A percentile compares a stretch with the other conserved stretches of the same genome.
Evolutionary conservation across 2,797 vertebrate species (phyloP).

Genomic region (Melanogrammus aeglefinus): DNA sequence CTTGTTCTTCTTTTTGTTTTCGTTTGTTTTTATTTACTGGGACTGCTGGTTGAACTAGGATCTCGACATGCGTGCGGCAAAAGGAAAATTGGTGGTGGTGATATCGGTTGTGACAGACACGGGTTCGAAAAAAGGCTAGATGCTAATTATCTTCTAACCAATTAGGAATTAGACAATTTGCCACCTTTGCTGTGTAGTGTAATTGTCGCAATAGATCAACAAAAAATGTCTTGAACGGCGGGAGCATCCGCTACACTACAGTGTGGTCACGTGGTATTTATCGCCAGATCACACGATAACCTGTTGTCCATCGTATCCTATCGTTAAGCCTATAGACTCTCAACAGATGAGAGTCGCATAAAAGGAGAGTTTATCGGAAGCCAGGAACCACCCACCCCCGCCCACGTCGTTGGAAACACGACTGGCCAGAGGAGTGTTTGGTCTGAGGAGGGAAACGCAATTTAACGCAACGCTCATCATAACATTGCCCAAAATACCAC

Average conservation of each 20-base stretch:
- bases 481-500: background rate
- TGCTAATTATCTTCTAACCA: background rate
- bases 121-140: constrained; percentile 18
- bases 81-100: constrained; percentile 60
- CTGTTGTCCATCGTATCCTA: background rate
- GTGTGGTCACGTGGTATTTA: background rate
- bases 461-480: constrained; percentile 2
- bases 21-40: constrained; percentile 37
- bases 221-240: background rate
- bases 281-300: background rate
- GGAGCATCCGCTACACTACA: background rate
- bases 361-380: constrained; percentile 26
- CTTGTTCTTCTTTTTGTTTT: constrained; percentile 35
- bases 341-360: background rate
- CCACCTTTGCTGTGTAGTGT: background rate
- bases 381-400: constrained; percentile 42
- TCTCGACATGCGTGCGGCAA: constrained; percentile 51
- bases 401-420: constrained; percentile 35
- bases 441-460: constrained; percentile 59
- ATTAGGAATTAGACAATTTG: background rate
- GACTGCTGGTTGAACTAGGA: constrained; percentile 58
- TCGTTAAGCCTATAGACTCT: background rate
- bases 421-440: constrained; percentile 53
- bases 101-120: constrained; percentile 29
- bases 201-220: background rate